Evolutionary conservation across 2,797 vertebrate species (phyloP).

Genomic region (Oreochromis mossambicus): DNA sequence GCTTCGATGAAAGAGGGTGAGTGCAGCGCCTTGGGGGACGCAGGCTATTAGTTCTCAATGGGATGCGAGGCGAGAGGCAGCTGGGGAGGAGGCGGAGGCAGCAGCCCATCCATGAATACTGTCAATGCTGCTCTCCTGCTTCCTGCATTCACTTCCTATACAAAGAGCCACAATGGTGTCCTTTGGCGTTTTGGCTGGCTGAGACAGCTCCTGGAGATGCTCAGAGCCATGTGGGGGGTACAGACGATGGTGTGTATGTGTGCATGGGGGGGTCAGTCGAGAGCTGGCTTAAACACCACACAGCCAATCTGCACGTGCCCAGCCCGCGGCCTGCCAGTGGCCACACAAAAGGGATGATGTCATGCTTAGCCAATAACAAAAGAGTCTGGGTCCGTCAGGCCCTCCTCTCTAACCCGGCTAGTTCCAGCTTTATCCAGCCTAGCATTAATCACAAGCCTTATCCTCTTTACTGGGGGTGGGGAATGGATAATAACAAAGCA

Average conservation of each 20-base stretch:
- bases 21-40: slow-evolving; percentile 61
- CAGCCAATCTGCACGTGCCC: slow-evolving; percentile 76
- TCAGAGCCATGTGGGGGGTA: slow-evolving; percentile 64
- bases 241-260: slow-evolving; percentile 18
- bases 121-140: slow-evolving; percentile 67
- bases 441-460: slow-evolving; percentile 79
- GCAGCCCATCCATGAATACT: slow-evolving; percentile 73
- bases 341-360: slow-evolving; percentile 81
- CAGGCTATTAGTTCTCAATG: slow-evolving; percentile 73
- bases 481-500: slow-evolving; percentile 70
- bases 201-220: slow-evolving; percentile 65
- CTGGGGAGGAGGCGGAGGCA: slow-evolving; percentile 50
- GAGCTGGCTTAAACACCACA: slow-evolving; percentile 57
- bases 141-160: slow-evolving; percentile 74
- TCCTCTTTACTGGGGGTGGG: slow-evolving; percentile 73
- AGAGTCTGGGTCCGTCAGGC: slow-evolving; percentile 60
- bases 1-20: slow-evolving; percentile 59
- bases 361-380: slow-evolving; percentile 84
- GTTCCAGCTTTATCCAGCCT: slow-evolving; percentile 78
- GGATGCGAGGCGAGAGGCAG: slow-evolving; percentile 61
- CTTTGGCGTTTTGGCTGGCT: slow-evolving; percentile 71
- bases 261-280: slow-evolving; percentile 30
- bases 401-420: slow-evolving; percentile 71
- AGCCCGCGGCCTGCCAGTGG: slow-evolving; percentile 74
- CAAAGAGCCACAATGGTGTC: slow-evolving; percentile 77